Evolutionary conservation across 2,797 vertebrate genomes (phyloP).

Genomic region (Tarsius wallacei): DNA sequence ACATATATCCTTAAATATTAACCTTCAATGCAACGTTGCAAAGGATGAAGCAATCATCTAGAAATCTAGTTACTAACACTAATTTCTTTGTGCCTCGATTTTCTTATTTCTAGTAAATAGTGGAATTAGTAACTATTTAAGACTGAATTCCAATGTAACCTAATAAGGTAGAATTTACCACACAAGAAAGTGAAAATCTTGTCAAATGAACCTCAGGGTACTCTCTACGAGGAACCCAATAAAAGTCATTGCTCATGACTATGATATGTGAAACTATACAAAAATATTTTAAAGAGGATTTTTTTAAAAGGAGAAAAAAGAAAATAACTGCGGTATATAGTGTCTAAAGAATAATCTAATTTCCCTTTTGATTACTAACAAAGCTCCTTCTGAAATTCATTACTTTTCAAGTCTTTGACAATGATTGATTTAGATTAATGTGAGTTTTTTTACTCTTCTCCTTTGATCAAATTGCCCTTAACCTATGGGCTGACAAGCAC

Average conservation of each 20-base stretch:
- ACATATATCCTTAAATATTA: slow-evolving; percentile 34
- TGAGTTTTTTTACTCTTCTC: slow-evolving; percentile 24
- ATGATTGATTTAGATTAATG: slow-evolving; percentile 22
- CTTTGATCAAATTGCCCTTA: slow-evolving; percentile 12
- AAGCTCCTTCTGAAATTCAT: slow-evolving; percentile 10
- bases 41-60: background rate
- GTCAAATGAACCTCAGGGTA: background rate
- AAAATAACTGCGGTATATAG: background rate
- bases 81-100: background rate
- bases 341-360: slow-evolving; percentile 38
- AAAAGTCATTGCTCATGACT: background rate
- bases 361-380: slow-evolving; percentile 59
- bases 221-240: background rate
- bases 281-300: background rate
- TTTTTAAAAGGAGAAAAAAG: background rate
- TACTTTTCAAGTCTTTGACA: slow-evolving; percentile 38
- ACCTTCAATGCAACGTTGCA: slow-evolving; percentile 19
- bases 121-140: background rate
- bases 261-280: background rate
- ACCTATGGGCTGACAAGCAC: background rate
- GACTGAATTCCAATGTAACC: background rate
- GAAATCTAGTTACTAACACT: background rate
- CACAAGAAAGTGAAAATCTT: background rate
- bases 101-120: slow-evolving; percentile 34
- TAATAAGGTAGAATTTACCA: background rate